phyloP scores from a whole-genome alignment of 2,797 vertebrate genomes.

The Lacerta viridis region DNA sequence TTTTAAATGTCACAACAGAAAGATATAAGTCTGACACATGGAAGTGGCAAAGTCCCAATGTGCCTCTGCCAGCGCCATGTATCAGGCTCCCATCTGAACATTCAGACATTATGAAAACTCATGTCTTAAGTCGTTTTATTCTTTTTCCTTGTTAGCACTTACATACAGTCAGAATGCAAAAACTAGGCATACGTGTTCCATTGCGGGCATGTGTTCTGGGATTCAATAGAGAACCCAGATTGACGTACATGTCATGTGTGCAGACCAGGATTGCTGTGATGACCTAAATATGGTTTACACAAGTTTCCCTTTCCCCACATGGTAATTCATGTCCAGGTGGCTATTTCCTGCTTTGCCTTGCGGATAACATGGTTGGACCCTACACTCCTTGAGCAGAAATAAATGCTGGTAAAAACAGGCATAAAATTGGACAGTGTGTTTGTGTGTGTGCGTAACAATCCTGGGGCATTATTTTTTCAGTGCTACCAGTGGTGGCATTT shows the following conservation, averaged over 20 bases:
- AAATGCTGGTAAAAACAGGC: neutral
- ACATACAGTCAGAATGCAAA: neutral
- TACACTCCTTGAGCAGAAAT: neutral
- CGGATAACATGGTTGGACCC: neutral
- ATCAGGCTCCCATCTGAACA: conserved; percentile 16
- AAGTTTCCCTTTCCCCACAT: no score
- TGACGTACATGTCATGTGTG: neutral
- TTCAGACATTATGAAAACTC: conserved; percentile 7
- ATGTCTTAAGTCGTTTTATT: neutral
- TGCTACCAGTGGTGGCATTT: no score
- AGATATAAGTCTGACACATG: conserved; percentile 21
- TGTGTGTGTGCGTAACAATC: neutral
- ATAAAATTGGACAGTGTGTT: neutral
- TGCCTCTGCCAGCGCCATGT: neutral
- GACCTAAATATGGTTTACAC: neutral
- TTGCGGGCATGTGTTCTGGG: neutral
- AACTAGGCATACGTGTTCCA: no score
- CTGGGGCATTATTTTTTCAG: no score
- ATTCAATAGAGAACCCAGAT: no score
- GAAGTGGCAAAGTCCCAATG: conserved; percentile 10
- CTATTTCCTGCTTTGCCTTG: neutral
- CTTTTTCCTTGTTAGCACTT: neutral
- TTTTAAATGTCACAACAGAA: conserved; percentile 34
- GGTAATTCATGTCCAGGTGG: neutral
- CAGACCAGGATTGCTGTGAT: neutral